Evolutionary conservation across 2,113 vertebrate genomes (phyloP), one percentile per base, ranked within the genome.

Genomic region (Sapayoa aenigma): DNA sequence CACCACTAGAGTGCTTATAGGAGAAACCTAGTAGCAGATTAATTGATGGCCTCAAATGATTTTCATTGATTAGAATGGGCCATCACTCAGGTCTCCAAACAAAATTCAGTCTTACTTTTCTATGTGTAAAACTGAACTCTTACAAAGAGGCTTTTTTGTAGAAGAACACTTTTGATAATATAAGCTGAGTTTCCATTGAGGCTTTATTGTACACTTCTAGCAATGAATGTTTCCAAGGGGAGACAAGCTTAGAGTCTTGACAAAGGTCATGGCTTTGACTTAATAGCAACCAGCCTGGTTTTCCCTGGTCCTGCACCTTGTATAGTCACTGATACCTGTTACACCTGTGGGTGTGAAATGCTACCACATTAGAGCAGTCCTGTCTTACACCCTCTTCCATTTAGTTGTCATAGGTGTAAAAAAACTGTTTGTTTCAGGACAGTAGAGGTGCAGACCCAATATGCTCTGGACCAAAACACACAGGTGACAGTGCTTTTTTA

Each of bases 281-380:
- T 75, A 60, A 15, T 46, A 87, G 89, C 16, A 92, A 69, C 30
- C 11, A 41, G 14, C 33, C 24, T 59, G 16, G 9, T 47, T 86
- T 85, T 74, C 31, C 50, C 47, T 46, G 28, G 9, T 53, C 50
- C 75, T 84, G 42, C 35, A 63, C 62, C 37, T 84, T 52, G 14
- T 71, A 35, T 41, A 76, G 82, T 77, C 76, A 86, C 68, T 93
- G 89, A 63, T 18, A 89, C 89, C 86, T 93, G 76, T 74, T 74
- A 67, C 30, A 93, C 47, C 76, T 67, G 35, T 72, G 90, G 88
- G 65, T 88, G 83, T 71, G 90, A 94, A 96, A 88, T 67, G 27
- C 22, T 66, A 71, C 78, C 72, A 86, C 79, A 60, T 83, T 47
- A 90, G 10, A 95, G 28, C 53, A 89, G 23, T 78, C 37, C 72